Evolutionary conservation across 2,113 vertebrate species (phyloP), one percentile per base, ranked within the genome.

Genomic region (Oryzias celebensis): DNA sequence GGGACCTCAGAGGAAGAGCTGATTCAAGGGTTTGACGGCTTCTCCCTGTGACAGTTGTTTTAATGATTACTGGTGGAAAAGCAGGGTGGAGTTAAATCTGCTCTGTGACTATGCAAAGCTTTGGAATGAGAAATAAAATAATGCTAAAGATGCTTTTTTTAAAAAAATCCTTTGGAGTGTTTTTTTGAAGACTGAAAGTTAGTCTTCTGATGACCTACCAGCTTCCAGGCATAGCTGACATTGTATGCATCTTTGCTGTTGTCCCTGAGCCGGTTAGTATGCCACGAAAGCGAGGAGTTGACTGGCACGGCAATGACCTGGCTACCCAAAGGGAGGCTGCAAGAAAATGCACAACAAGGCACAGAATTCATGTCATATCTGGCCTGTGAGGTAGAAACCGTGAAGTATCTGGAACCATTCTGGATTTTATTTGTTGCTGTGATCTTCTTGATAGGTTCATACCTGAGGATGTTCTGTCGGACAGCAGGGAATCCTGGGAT

Each of bases 161-260:
- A 5, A 28, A 28, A 28, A 28, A 28, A 28, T 28, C 26, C 5
- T 28, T 28, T 28, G 26, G 26, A 28, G 26, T 28, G 5, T 7
- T 28, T 28, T 20, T 28, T 5, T 28, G 5, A 28, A 28, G 26
- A 28, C 26, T 28, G 26, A 4, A 28, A 28, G 5, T 28, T 28
- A 28, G 4, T 2, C 36, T 36, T 36, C 36, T 2, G 36, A 12
- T 36, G 22, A 64, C 85, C 15, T 79, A 99, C 97, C 96, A 98
- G 94, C 84, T 99, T 99, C 97, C 97, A 99, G 82, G 97, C 96
- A 0, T 99, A 99, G 94, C 97, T 99, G 84, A 99, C 97, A 0
- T 97, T 99, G 88, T 99, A 99, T 3, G 94, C 94, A 14, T 95
- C 93, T 77, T 93, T 95, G 52, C 92, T 93, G 65, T 92, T 87